These are phyloP conservation scores for Cuculus canorus DNA, from an alignment of 2,797 vertebrate species.

Conservation along the genomic window DNA sequence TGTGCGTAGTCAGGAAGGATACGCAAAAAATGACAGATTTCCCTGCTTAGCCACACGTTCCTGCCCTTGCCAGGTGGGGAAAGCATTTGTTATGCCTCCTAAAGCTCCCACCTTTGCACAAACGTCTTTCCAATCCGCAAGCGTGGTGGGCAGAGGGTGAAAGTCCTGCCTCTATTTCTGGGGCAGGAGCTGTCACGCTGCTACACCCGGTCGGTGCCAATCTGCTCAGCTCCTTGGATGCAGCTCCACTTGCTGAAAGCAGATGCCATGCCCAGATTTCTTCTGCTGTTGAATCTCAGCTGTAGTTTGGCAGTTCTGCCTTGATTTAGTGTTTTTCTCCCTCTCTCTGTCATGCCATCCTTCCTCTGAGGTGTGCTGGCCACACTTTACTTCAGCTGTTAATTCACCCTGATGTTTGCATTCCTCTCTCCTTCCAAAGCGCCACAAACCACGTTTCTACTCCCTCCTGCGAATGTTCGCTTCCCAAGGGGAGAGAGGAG, in stretches of 20 bases:
- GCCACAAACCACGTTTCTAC: not conserved
- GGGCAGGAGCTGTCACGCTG: not conserved
- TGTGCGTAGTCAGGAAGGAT: not conserved
- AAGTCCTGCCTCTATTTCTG: not conserved
- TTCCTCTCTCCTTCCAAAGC: not conserved
- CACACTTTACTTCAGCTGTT: constrained; percentile 3
- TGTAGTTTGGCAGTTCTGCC: constrained; percentile 33
- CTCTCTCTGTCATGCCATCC: constrained; percentile 28
- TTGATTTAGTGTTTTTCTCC: constrained; percentile 37
- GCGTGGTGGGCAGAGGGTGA: not conserved
- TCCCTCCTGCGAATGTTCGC: not conserved
- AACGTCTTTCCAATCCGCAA: not conserved
- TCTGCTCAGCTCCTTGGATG: not conserved
- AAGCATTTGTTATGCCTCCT: not conserved
- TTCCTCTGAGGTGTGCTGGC: constrained; percentile 49
- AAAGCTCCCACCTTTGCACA: not conserved
- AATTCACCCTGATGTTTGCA: constrained; percentile 23
- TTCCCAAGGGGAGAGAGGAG: not conserved
- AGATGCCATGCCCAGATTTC: constrained; percentile 47
- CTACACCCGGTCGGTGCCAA: not conserved
- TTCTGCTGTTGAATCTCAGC: constrained; percentile 54
- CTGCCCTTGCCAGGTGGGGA: constrained; percentile 36
- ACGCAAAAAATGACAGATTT: not conserved
- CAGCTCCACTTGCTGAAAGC: constrained; percentile 28
- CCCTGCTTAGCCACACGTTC: not conserved